Conservation (phyloP, 2,888 invertebrate genomes). For the Drosophila hamatofila region DNA sequence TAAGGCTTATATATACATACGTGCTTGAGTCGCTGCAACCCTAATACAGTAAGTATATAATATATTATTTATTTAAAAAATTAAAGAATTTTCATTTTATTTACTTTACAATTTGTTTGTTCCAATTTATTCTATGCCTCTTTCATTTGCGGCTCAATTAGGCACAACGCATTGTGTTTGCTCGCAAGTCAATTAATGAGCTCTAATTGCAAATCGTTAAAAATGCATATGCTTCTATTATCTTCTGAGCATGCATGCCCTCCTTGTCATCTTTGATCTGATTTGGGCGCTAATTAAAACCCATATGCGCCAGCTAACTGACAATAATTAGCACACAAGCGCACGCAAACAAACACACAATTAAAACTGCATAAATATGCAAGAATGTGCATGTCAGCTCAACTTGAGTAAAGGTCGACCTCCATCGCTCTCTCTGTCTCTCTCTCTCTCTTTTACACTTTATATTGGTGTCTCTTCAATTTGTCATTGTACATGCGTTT, state of each 20-base stretch:
- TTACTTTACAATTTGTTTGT: background rate
- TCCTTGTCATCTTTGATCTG: background rate
- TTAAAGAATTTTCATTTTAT: background rate
- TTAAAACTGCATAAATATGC: constrained; percentile 80
- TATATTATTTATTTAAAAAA: background rate
- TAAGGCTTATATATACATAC: too few species aligned
- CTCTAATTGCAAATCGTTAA: constrained; percentile 33
- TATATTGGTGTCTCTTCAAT: background rate
- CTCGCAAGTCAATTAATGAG: constrained; percentile 33
- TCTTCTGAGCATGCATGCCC: constrained; percentile 8
- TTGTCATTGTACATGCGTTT: constrained; percentile 1
- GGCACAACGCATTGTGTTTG: constrained; percentile 29
- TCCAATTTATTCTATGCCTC: background rate
- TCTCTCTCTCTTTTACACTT: background rate
- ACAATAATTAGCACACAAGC: constrained; percentile 75
- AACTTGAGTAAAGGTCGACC: constrained; percentile 45
- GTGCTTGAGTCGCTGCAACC: too few species aligned
- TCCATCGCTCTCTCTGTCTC: background rate
- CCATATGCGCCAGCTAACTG: constrained; percentile 69
- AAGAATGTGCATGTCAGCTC: constrained; percentile 66
- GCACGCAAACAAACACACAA: constrained; percentile 71
- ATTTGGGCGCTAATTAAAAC: constrained; percentile 55
- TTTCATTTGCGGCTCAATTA: background rate
- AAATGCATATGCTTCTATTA: constrained; percentile 39
- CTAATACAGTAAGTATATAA: too few species aligned